A percentile compares a stretch with the other conserved stretches of the same genome.
Evolutionary conservation across 2,113 vertebrate species (phyloP).

Genomic region (Gracilinanus agilis): DNA sequence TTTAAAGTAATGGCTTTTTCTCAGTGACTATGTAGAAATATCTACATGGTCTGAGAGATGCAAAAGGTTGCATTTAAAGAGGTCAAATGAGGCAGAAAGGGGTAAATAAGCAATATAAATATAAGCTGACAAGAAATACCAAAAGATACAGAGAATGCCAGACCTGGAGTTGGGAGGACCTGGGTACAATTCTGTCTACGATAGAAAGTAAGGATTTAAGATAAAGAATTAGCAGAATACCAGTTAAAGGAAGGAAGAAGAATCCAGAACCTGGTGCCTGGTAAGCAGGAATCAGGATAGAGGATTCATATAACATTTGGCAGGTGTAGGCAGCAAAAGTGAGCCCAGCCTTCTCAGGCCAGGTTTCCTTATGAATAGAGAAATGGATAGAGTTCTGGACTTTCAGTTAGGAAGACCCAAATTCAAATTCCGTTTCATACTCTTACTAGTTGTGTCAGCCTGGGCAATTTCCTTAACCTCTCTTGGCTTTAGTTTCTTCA

Average conservation of each 20-base stretch:
- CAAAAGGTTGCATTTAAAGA: background rate
- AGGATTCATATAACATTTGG: background rate
- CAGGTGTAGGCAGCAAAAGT: background rate
- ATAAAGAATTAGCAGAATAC: background rate
- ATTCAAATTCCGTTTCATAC: background rate
- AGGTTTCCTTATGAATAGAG: background rate
- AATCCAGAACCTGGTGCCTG: background rate
- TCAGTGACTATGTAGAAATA: background rate
- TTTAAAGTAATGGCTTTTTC: background rate
- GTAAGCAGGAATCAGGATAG: background rate
- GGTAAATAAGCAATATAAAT: background rate
- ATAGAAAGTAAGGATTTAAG: too few relatives aligned
- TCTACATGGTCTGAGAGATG: background rate
- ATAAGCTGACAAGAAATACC: background rate
- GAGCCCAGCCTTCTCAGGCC: background rate
- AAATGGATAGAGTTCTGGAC: background rate
- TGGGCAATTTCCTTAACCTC: background rate
- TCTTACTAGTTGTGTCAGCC: too few relatives aligned
- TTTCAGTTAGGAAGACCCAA: background rate
- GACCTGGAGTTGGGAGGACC: too few relatives aligned
- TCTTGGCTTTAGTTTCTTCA: background rate
- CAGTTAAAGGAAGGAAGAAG: background rate
- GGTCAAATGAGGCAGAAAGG: background rate
- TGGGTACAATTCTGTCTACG: too few relatives aligned
- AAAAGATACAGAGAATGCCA: background rate